Conservation (phyloP, 2,888 invertebrate genomes). For the Lepidocyrtinus sp. region DNA sequence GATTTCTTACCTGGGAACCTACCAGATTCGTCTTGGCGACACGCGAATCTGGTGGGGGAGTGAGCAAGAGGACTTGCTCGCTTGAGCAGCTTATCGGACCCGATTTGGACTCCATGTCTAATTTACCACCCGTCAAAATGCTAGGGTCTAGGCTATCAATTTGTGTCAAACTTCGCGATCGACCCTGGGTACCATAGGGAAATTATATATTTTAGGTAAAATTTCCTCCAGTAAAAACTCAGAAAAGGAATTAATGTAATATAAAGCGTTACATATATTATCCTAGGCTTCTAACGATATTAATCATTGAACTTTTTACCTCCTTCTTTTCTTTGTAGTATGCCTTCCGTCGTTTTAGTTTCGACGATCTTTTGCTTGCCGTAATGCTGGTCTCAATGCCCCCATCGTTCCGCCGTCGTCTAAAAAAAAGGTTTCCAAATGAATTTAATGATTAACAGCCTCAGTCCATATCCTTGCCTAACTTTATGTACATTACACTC, state of each 20-base stretch:
- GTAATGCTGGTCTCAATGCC: constrained; percentile 59
- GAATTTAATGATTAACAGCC: neutral
- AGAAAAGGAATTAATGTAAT: too few relatives aligned
- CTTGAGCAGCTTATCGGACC: constrained; percentile 69
- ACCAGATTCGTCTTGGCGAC: constrained; percentile 76
- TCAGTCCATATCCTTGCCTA: too few relatives aligned
- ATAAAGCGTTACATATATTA: too few relatives aligned
- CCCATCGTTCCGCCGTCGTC: constrained; percentile 57
- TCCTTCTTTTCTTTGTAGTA: constrained; percentile 69
- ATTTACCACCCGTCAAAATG: constrained; percentile 71
- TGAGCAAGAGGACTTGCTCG: constrained; percentile 67
- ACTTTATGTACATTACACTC: too few relatives aligned
- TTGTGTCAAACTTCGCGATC: constrained; percentile 82
- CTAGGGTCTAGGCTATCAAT: constrained; percentile 79
- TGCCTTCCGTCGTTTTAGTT: constrained; percentile 68
- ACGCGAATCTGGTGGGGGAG: constrained; percentile 62
- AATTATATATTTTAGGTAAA: too few relatives aligned
- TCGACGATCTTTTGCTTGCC: constrained; percentile 66
- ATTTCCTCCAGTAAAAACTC: too few relatives aligned
- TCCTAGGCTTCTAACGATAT: too few relatives aligned
- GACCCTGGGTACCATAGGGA: constrained; percentile 75
- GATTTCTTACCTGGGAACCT: constrained; percentile 75
- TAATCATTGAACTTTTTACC: constrained; percentile 41
- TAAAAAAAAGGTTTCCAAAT: constrained; percentile 23
- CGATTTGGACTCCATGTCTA: constrained; percentile 70